Percentiles rank a stretch among this genome's conserved stretches.
These are phyloP conservation scores for Chloroceryle aenea DNA, from an alignment of 2,113 vertebrate genomes.

Conservation along the genomic window DNA sequence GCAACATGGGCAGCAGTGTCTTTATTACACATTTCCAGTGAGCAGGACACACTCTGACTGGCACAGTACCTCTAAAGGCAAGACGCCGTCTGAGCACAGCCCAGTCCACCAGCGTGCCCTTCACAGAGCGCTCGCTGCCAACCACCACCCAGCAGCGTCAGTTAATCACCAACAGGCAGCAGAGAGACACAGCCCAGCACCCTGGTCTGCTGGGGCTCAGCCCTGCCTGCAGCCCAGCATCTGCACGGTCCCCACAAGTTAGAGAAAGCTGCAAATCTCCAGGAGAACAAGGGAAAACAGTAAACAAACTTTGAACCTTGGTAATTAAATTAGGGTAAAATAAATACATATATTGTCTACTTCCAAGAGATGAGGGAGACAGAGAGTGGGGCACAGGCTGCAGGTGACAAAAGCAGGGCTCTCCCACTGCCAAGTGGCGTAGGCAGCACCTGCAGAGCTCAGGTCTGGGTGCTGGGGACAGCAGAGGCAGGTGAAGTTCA, in stretches of 20 bases:
- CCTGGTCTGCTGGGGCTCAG: background rate
- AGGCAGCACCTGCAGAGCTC: background rate
- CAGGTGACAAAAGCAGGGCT: background rate
- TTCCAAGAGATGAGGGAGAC: background rate
- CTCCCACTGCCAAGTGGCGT: background rate
- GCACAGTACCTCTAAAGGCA: background rate
- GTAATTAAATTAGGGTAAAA: background rate
- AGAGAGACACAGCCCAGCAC: background rate
- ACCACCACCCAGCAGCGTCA: fast-evolving
- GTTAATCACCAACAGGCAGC: fast-evolving
- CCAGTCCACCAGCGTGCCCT: fast-evolving
- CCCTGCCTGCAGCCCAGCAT: background rate
- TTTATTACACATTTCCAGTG: background rate
- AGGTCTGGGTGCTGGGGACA: background rate
- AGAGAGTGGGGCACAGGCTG: background rate
- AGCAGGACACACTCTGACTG: background rate
- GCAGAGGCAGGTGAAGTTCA: background rate
- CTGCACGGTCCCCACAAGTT: fast-evolving
- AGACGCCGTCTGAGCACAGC: background rate
- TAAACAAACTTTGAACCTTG: background rate
- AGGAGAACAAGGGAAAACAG: background rate
- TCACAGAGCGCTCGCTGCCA: fast-evolving
- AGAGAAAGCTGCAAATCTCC: background rate
- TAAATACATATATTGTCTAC: too few relatives aligned
- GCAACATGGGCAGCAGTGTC: background rate